Evolutionary conservation across 2,797 vertebrate species (phyloP), one percentile per base, ranked within the genome.

Genomic region (Cossypha polioptera): DNA sequence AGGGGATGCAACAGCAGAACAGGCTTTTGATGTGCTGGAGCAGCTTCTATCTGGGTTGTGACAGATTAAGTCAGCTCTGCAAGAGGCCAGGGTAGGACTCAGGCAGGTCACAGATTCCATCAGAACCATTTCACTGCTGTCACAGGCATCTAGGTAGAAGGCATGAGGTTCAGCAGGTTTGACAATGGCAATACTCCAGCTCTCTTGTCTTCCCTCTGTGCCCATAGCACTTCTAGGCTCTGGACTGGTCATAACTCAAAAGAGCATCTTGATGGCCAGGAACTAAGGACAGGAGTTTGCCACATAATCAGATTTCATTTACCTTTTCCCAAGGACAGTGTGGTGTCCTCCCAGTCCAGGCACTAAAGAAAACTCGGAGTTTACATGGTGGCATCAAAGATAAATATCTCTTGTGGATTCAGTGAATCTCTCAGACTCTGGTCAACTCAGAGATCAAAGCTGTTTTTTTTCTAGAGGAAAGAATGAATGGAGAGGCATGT

Each of bases 181-280:
- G 35, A 47, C 16, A 71, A 8, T 2, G 11, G 6, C 58, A 55
- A 5, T 6, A 33, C 9, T 69, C 8, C 31, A 63, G 14, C 15
- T 59, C 13, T 45, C 17, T 75, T 43, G 7, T 51, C 54, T 88
- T 63, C 8, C 6, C 9, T 81, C 47, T 4, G 0, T 59, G 36
- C 45, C 40, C 28, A 20, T 5, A 51, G 8, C 16, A 73, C 13
- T 47, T 43, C 14, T 29, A 35, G 35, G 26, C 22, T 69, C 0
- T 0, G 42, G 5, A 29, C 26, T 65, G 9, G 5, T 51, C 5
- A 0, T 13, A 5, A 5, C n/a, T 54, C 9, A 29, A 24, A 35
- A 65, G 43, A 88, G 6, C 33, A 36, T 14, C 59, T 33, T n/a
- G 18, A 38, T 65, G 42, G 16, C 29, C 68, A 42, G 51, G n/a